Evolutionary conservation across 2,797 vertebrate species (phyloP).

Genomic region (Malacoctenus gilli): DNA sequence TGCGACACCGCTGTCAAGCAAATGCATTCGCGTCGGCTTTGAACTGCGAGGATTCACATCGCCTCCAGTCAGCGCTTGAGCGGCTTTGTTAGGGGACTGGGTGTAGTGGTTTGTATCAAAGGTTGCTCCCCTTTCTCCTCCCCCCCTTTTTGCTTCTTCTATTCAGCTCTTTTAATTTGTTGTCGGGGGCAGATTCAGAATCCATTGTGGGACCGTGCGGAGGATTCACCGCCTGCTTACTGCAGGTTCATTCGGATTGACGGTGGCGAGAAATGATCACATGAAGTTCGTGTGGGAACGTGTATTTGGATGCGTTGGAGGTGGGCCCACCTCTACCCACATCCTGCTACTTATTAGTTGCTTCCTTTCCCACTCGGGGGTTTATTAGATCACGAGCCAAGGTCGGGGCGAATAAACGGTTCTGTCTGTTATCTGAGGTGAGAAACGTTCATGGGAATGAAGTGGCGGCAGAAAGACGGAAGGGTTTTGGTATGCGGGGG

Average conservation of each 20-base stretch:
- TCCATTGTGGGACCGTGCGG: conserved; percentile 17
- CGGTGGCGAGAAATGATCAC: conserved; percentile 5
- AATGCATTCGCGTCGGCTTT: conserved; percentile 58
- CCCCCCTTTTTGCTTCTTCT: conserved; percentile 26
- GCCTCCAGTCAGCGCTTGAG: conserved; percentile 47
- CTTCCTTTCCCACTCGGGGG: conserved; percentile 1
- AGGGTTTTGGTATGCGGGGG: conserved; percentile 39
- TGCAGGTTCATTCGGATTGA: conserved; percentile 15
- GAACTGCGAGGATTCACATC: conserved; percentile 57
- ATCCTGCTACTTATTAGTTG: background rate
- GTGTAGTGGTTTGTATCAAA: conserved; percentile 59
- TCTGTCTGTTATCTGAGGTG: conserved; percentile 21
- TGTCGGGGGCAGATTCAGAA: conserved; percentile 6
- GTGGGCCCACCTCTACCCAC: conserved; percentile 11
- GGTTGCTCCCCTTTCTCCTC: conserved; percentile 30
- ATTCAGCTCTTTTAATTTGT: conserved; percentile 8
- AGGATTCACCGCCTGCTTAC: conserved; percentile 20
- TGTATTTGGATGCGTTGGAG: conserved; percentile 7
- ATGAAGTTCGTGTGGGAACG: background rate
- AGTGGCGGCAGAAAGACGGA: conserved; percentile 21
- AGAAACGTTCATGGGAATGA: conserved; percentile 13
- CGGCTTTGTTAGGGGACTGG: conserved; percentile 57
- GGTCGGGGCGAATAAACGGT: conserved; percentile 12
- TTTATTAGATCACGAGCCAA: conserved; percentile 1
- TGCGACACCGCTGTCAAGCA: conserved; percentile 58